These are phyloP conservation scores for Scomberomorus guttatus DNA, from an alignment of 2,797 vertebrate genomes.

Conservation along the genomic window DNA sequence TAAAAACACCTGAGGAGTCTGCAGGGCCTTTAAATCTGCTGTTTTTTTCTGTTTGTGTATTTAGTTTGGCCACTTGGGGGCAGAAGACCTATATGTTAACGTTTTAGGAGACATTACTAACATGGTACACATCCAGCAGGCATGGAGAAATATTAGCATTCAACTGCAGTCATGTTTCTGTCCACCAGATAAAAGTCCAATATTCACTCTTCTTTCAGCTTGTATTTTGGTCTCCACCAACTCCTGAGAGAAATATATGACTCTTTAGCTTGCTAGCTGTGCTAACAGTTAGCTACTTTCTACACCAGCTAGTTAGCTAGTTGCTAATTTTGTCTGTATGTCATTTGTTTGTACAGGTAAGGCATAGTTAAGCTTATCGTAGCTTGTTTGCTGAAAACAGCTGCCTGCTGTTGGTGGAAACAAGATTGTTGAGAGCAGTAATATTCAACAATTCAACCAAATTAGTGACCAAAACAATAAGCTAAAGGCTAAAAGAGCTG, in stretches of 20 bases:
- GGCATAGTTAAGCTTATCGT: background rate
- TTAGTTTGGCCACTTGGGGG: too few relatives aligned
- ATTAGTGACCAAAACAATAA: background rate
- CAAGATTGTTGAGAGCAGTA: background rate
- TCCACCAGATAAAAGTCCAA: slow-evolving; percentile 1
- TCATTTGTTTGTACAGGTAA: background rate
- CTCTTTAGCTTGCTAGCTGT: slow-evolving; percentile 5
- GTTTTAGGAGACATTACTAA: background rate
- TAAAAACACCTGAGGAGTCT: background rate
- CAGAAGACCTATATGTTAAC: background rate
- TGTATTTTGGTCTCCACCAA: too few relatives aligned
- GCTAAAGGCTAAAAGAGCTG: background rate
- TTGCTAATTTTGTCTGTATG: background rate
- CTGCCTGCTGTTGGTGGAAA: background rate
- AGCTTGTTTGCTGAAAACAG: slow-evolving; percentile 1
- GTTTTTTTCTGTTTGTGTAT: too few relatives aligned
- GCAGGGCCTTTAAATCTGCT: background rate
- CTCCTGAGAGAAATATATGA: background rate
- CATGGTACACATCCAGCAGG: background rate
- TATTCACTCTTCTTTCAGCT: background rate
- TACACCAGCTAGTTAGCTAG: background rate
- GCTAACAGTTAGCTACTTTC: background rate
- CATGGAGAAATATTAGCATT: background rate
- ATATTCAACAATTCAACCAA: background rate
- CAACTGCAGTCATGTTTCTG: background rate